Base-by-base conservation (phyloP, 2,113 vertebrate species). In the Strix aluco region DNA sequence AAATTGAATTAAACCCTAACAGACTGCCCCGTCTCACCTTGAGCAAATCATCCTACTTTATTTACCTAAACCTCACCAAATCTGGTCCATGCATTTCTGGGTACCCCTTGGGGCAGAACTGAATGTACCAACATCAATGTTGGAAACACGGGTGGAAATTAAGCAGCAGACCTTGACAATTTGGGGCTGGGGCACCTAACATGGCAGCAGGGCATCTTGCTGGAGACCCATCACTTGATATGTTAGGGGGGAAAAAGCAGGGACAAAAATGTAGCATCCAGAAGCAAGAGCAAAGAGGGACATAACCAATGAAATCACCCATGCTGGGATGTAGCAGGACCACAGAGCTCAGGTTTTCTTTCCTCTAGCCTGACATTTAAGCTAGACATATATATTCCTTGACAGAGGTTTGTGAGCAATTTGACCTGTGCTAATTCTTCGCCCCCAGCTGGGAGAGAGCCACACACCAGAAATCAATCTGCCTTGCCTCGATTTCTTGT, bases 341-440 rank as follows among this genome's bases (percentile, higher is more conserved):
- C 44, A 74, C 67, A 61, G 61, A 49, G 77, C 73, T 79, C 83
- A 42, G 58, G 5, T 38, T 94, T 75, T 57, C 92, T 92, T 49
- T 44, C 13, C 52, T 81, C 40, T 25, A 94, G 82, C 46, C 78
- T 66, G 47, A 86, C 86, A 30, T 70, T 86, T 40, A 67, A 38
- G 55, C 29, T 25, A 44, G 40, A 23, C 52, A 66, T 87, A 87
- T 29, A 61, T 85, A 80, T 83, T 73, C 54, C 21, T 25, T 40
- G 55, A 81, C 73, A 91, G 62, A 81, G 72, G 69, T 70, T 63
- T 71, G 73, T 54, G 86, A 69, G 91, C 49, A 81, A n/a, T 94
- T 82, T 93, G 96, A 97, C 86, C 81, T 40, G 66, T 3, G 13
- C 57, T 63, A 52, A 88, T 96, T 93, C 87, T 93, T 94, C 67